Evolutionary conservation across 2,797 vertebrate genomes (phyloP).

Genomic region (Anguilla pacifica): DNA sequence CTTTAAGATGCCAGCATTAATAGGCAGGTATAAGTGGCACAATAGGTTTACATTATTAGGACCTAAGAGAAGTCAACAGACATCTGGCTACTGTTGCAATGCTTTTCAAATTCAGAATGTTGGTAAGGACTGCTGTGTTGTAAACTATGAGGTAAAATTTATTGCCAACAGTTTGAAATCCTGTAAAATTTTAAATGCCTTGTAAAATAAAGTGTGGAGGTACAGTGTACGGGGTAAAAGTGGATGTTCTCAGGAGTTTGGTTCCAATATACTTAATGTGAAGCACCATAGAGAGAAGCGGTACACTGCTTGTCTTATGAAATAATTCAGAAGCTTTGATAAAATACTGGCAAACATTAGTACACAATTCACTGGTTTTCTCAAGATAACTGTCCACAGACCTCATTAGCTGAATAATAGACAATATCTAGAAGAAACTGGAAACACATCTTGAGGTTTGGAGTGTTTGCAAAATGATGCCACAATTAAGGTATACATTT

Average conservation of each 20-base stretch:
- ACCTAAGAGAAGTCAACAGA: neutral
- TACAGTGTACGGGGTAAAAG: conserved; percentile 6
- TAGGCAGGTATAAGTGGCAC: conserved; percentile 1
- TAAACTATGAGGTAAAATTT: conserved; percentile 13
- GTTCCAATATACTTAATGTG: neutral
- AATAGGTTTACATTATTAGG: neutral
- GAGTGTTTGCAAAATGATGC: conserved; percentile 26
- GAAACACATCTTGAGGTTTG: neutral
- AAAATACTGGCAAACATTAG: conserved; percentile 17
- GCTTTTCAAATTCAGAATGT: conserved; percentile 1
- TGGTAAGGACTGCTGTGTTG: neutral
- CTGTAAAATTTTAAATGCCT: neutral
- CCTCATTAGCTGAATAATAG: conserved; percentile 19
- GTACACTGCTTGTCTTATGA: conserved; percentile 9
- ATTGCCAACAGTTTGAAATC: conserved; percentile 22
- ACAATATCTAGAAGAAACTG: conserved; percentile 16
- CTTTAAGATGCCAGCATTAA: neutral
- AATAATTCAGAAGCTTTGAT: conserved; percentile 11
- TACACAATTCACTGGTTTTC: neutral
- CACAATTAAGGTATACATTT: conserved; percentile 8
- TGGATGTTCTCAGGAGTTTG: conserved; percentile 16
- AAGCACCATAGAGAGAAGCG: conserved; percentile 27
- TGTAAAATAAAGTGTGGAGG: conserved; percentile 8
- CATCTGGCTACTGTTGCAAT: neutral
- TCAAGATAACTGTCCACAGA: conserved; percentile 20